Base-by-base conservation (phyloP, 2,888 invertebrate species). In the Altica lythri region DNA sequence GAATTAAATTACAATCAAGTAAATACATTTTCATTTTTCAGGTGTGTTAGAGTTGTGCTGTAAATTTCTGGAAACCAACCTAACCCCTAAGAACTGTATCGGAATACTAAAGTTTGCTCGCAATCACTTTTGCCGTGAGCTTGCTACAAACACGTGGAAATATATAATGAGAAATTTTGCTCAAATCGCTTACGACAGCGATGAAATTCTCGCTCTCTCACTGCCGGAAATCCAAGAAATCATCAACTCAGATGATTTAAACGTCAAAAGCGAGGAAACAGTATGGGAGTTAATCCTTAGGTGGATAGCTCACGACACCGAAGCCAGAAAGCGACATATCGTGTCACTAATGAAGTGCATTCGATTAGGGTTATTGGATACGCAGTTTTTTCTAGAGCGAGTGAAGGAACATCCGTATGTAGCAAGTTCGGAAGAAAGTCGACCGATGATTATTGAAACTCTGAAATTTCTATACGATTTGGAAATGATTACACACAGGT, bases 331-430 rank as follows among this genome's bases (percentile, higher is more conserved):
- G 76, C 79, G 80, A 49, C 81, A 90, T 72, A 88, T 94, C 17
- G 88, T 90, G 1, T 83, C 86, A 46, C 77, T 93, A 14, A 88
- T 92, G 86, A 84, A 84, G 56, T 89, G 88, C 64, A 89, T 92
- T 61, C 82, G 92, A 14, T 81, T 93, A 88, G 93, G 59, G 2
- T 79, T 95, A 19, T 80, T 95, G 68, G 91, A 93, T 62, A 92
- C 93, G 1, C 82, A 92, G 80, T 95, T 89, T 75, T 95, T 95
- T 75, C 81, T 94, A 73, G 94, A 95, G 74, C 87, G 89, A 70
- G 92, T 93, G 0, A 92, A 92, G 74, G 89, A 90, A 60, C 92
- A 95, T 74, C 86, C 86, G 0, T 94, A 90, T 74, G 92, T 96
- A 0, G 82, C 85, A 8, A 86, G 86, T 44, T 89, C 90, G 70